Percentiles rank a stretch among this genome's conserved stretches.
These are phyloP conservation scores for Hemicrepidius hirtus DNA, from an alignment of 2,888 invertebrate species.

Conservation along the genomic window DNA sequence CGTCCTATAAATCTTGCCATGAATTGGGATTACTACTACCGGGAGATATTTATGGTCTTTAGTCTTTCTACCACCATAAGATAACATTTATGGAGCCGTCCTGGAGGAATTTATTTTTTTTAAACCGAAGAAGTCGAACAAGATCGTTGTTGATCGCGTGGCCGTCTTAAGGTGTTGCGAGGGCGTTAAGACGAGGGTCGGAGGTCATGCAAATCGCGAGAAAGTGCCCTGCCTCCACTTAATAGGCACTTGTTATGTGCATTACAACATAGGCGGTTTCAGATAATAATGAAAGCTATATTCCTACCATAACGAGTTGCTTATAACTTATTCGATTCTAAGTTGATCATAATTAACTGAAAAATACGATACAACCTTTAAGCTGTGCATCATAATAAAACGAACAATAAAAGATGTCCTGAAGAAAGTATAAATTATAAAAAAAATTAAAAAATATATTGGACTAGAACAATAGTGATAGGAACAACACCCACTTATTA, in stretches of 20 bases:
- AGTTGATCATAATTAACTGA: background rate
- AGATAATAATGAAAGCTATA: constrained; percentile 34
- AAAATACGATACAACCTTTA: too few relatives aligned
- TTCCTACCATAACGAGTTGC: background rate
- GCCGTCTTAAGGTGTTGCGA: constrained; percentile 64
- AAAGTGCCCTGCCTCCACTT: constrained; percentile 65
- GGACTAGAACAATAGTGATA: too few relatives aligned
- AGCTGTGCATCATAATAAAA: too few relatives aligned
- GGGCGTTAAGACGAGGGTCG: constrained; percentile 67
- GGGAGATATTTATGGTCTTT: constrained; percentile 14
- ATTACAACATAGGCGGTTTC: constrained; percentile 45
- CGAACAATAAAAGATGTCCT: too few relatives aligned
- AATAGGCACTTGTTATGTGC: constrained; percentile 55
- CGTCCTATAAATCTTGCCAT: background rate
- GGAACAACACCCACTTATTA: too few relatives aligned
- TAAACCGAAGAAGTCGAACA: constrained; percentile 32
- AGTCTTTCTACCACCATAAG: constrained; percentile 5
- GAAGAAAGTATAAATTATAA: too few relatives aligned
- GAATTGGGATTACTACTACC: constrained; percentile 9
- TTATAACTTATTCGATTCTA: background rate
- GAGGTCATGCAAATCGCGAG: constrained; percentile 69
- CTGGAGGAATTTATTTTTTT: background rate
- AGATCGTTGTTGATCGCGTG: constrained; percentile 60
- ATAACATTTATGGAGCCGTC: constrained; percentile 1
- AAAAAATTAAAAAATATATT: too few relatives aligned